Evolutionary conservation across 2,113 vertebrate species (phyloP).

Genomic region (Neodon shergylaensis): DNA sequence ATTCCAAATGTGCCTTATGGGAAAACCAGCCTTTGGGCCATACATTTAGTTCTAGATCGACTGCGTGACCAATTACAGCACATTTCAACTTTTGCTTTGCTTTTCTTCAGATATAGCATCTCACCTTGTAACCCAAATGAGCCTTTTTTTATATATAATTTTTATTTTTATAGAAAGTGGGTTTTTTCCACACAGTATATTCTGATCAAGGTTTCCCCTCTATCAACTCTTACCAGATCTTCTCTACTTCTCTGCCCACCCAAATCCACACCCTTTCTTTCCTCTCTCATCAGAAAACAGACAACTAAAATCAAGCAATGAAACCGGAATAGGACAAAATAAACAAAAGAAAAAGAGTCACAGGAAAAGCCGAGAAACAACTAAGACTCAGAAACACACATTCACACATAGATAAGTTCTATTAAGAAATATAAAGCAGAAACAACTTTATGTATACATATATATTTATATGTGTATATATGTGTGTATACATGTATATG

Average conservation of each 20-base stretch:
- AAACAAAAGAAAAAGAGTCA: background rate
- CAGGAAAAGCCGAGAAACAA: background rate
- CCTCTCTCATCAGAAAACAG: background rate
- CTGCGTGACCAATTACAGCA: background rate
- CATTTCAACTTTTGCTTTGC: background rate
- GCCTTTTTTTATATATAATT: background rate
- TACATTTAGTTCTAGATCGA: background rate
- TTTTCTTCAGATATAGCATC: background rate
- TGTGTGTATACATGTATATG: too few species aligned
- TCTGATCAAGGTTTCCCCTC: background rate
- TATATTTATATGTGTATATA: too few species aligned
- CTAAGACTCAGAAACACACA: background rate
- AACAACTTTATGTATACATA: too few species aligned
- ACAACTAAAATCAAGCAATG: background rate
- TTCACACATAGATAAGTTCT: background rate
- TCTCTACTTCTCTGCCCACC: background rate
- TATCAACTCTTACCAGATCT: background rate
- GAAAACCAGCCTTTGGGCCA: background rate
- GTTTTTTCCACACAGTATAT: background rate
- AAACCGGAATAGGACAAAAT: background rate
- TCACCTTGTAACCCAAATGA: background rate
- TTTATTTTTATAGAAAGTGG: background rate
- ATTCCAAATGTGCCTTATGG: background rate
- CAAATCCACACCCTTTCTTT: background rate
- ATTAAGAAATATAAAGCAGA: background rate